These are phyloP conservation scores for Amblyjoppa proteus DNA, from an alignment of 2,888 invertebrate genomes.

Conservation along the genomic window DNA sequence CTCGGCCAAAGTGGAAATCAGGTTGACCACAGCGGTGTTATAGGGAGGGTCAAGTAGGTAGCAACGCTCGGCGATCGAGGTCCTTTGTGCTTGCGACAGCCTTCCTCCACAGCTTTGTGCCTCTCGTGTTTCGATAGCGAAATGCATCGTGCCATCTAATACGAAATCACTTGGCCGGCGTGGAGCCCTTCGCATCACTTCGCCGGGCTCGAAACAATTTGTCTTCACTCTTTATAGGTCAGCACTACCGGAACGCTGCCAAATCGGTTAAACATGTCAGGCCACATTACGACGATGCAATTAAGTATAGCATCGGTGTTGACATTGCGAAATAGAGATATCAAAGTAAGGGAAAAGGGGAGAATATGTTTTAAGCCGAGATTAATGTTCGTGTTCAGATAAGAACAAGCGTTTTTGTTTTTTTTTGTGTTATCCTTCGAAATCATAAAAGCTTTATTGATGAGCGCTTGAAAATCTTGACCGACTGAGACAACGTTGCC, in stretches of 20 bases:
- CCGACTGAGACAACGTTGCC: too few species aligned
- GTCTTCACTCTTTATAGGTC: background rate
- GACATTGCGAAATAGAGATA: too few species aligned
- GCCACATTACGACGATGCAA: background rate
- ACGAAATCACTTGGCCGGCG: constrained; percentile 42
- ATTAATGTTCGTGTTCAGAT: background rate
- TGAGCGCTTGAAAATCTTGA: too few species aligned
- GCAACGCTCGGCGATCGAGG: constrained; percentile 21
- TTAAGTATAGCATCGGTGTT: background rate
- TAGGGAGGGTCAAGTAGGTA: constrained; percentile 30
- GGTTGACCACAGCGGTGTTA: constrained; percentile 44
- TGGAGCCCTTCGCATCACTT: constrained; percentile 17
- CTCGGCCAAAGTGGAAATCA: constrained; percentile 61
- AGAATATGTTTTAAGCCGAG: background rate
- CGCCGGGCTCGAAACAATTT: constrained; percentile 37
- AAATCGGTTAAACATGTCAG: background rate
- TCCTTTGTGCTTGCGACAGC: constrained; percentile 41
- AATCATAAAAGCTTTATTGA: too few species aligned
- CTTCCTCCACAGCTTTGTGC: constrained; percentile 10
- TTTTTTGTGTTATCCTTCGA: background rate
- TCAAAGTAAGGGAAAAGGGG: too few species aligned
- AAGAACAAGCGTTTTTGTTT: background rate
- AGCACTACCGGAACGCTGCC: background rate
- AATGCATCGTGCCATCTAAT: constrained; percentile 41
- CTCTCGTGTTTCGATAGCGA: constrained; percentile 27